Evolutionary conservation across 2,113 vertebrate species (phyloP).

Genomic region (Heloderma charlesbogerti): DNA sequence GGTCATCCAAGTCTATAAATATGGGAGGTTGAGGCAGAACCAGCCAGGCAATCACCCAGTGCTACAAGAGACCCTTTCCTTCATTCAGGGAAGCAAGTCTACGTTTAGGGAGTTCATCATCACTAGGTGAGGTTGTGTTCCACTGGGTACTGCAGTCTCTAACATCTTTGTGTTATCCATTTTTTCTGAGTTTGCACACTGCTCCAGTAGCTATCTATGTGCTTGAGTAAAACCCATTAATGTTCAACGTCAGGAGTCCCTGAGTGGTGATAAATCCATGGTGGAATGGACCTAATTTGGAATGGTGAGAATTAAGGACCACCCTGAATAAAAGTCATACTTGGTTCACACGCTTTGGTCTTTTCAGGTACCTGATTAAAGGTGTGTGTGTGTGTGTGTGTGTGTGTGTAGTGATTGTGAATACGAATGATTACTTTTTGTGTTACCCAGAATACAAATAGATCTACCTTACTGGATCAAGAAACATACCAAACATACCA

Average conservation of each 20-base stretch:
- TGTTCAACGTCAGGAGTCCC: background rate
- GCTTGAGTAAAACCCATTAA: background rate
- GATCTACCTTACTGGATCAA: background rate
- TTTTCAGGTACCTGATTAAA: background rate
- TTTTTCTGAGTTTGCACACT: too few relatives aligned
- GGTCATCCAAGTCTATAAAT: too few relatives aligned
- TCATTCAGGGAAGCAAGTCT: background rate
- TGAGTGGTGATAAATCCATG: background rate
- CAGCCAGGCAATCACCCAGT: background rate
- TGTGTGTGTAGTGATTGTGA: too few relatives aligned
- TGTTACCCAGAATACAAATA: background rate
- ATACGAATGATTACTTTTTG: background rate
- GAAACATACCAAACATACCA: background rate
- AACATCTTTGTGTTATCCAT: too few relatives aligned
- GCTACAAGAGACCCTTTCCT: background rate
- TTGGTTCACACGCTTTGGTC: too few relatives aligned
- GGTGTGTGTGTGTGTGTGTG: background rate
- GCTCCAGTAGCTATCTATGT: background rate
- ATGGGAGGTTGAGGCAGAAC: background rate
- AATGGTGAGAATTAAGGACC: background rate
- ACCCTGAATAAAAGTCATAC: background rate
- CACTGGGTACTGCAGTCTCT: background rate
- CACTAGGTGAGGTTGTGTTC: background rate
- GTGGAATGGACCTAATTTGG: too few relatives aligned
- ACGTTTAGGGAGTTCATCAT: background rate